These are phyloP conservation scores for Dicerorhinus sumatrensis DNA, from an alignment of 2,113 vertebrate species.

Conservation along the genomic window DNA sequence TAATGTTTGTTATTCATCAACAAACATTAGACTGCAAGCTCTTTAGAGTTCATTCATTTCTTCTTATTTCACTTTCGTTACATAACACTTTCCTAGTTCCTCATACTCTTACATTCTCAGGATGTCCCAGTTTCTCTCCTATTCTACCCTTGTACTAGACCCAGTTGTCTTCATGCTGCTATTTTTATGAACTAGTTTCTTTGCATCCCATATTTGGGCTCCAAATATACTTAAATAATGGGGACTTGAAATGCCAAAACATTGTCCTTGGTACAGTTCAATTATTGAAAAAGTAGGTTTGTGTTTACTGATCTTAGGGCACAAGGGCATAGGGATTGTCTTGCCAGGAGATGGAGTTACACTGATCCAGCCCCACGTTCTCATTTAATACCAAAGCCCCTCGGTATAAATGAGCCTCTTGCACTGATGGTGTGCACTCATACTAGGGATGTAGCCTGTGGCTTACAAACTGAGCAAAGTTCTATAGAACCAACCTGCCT, in stretches of 20 bases:
- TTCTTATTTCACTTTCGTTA: slow-evolving; percentile 10
- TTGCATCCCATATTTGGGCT: background rate
- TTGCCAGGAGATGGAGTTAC: slow-evolving; percentile 23
- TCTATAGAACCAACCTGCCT: background rate
- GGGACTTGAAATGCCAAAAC: background rate
- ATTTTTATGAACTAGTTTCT: background rate
- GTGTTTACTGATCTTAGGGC: background rate
- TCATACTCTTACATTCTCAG: background rate
- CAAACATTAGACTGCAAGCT: slow-evolving; percentile 15
- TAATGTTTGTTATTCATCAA: background rate
- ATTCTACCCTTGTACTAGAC: background rate
- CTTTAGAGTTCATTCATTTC: background rate
- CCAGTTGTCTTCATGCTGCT: background rate
- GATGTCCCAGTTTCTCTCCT: background rate
- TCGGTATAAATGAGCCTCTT: slow-evolving; percentile 36
- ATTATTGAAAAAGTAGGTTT: background rate
- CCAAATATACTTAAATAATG: background rate
- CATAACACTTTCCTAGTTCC: background rate
- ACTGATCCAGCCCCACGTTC: background rate
- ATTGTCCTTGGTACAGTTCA: background rate
- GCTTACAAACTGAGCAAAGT: background rate
- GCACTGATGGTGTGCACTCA: background rate
- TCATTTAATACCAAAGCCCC: background rate
- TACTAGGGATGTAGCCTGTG: background rate
- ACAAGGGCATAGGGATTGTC: background rate